phyloP scores from a whole-genome alignment of 2,888 invertebrate genomes.

The Altica lythri region DNA sequence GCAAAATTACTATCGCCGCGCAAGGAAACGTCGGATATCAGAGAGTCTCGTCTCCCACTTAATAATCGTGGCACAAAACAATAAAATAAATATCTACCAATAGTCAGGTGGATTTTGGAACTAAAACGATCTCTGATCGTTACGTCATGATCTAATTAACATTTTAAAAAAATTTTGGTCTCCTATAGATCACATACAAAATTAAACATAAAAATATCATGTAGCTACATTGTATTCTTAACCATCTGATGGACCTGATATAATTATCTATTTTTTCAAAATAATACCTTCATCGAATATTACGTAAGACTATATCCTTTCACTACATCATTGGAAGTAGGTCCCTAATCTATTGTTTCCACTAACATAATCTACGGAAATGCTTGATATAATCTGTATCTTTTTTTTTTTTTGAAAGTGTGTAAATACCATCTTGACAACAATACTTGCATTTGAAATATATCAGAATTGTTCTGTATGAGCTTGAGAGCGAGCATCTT shows the following conservation, averaged over 20 bases:
- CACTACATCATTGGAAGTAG: conserved; percentile 38
- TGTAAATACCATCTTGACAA: conserved; percentile 34
- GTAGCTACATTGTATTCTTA: too few relatives aligned
- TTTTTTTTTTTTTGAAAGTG: conserved; percentile 31
- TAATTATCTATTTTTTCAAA: conserved; percentile 18
- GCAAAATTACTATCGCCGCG: too few relatives aligned
- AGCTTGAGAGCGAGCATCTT: conserved; percentile 10
- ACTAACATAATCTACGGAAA: conserved; percentile 41
- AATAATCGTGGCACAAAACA: too few relatives aligned
- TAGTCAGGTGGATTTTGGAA: too few relatives aligned
- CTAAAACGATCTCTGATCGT: too few relatives aligned
- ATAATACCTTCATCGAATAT: conserved; percentile 10
- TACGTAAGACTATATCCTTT: conserved; percentile 35
- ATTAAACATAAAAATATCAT: too few relatives aligned
- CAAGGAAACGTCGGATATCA: too few relatives aligned
- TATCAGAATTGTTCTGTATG: conserved; percentile 11
- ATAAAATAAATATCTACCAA: too few relatives aligned
- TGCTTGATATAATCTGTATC: conserved; percentile 31
- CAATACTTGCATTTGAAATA: conserved; percentile 28
- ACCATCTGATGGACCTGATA: conserved; percentile 16
- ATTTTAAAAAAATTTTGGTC: too few relatives aligned
- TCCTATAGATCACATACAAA: too few relatives aligned
- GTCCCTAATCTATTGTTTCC: conserved; percentile 40
- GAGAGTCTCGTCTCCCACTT: too few relatives aligned
- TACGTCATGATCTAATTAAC: too few relatives aligned